Conservation (phyloP, 2,888 invertebrate species). For the Micropterix aruncella region DNA sequence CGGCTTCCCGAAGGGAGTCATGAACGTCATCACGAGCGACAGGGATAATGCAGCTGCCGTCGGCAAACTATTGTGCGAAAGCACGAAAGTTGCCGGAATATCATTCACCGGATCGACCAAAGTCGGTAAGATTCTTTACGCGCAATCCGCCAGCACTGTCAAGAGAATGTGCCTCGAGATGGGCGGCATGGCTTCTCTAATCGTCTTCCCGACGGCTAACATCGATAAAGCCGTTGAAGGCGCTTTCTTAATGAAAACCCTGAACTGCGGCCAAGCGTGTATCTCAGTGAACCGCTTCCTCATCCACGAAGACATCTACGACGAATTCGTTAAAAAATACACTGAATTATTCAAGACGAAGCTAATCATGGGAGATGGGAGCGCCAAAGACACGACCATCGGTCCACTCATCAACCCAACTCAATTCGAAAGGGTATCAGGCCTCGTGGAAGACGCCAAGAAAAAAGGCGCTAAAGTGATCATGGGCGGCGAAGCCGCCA, state of each 20-base stretch:
- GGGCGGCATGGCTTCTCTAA: conserved; percentile 97
- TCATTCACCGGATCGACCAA: conserved; percentile 93
- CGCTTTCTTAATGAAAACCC: conserved; percentile 84
- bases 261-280: conserved; percentile 95
- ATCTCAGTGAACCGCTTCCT: conserved; percentile 87
- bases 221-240: conserved; percentile 73
- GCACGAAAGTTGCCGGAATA: conserved; percentile 69
- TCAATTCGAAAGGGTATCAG: conserved; percentile 70
- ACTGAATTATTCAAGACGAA: conserved; percentile 46
- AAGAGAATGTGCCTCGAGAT: conserved; percentile 89
- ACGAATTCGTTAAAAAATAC: conserved; percentile 64
- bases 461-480: conserved; percentile 68
- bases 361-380: conserved; percentile 72
- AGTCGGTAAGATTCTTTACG: conserved; percentile 80
- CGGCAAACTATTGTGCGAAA: conserved; percentile 76
- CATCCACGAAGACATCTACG: conserved; percentile 64
- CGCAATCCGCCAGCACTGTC: conserved; percentile 72
- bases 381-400: conserved; percentile 53
- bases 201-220: conserved; percentile 89
- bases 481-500: conserved; percentile 59
- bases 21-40: conserved; percentile 80
- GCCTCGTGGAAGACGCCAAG: conserved; percentile 74
- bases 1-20: conserved; percentile 81
- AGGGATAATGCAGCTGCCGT: conserved; percentile 61
- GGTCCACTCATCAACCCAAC: conserved; percentile 86